Evolutionary conservation across 2,797 vertebrate genomes (phyloP).

Genomic region (Coregonus suidteri): DNA sequence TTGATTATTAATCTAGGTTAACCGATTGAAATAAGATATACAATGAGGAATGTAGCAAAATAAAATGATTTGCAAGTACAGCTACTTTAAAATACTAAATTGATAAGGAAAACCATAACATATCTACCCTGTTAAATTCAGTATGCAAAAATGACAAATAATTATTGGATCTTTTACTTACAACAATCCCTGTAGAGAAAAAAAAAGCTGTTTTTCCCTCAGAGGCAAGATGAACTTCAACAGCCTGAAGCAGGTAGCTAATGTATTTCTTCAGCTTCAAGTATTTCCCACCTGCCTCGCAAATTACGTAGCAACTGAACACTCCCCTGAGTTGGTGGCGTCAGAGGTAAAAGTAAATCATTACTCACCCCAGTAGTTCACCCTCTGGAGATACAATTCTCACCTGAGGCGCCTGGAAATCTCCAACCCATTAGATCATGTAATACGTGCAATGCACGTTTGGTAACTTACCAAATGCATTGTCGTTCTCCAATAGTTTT

Average conservation of each 20-base stretch:
- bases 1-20: not conserved
- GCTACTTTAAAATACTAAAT: not conserved
- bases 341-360: slow-evolving; percentile 26
- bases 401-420: not conserved
- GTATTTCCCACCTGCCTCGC: slow-evolving; percentile 7
- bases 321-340: slow-evolving; percentile 33
- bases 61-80: too few relatives aligned
- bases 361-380: not conserved
- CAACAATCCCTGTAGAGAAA: not conserved
- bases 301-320: slow-evolving; percentile 53
- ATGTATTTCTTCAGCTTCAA: not conserved
- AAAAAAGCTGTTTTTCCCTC: not conserved
- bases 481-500: too few relatives aligned
- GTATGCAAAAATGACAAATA: not conserved
- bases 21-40: not conserved
- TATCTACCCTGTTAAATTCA: not conserved
- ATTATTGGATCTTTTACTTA: not conserved
- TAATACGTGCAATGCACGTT: not conserved
- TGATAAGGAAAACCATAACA: not conserved
- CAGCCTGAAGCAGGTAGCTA: not conserved
- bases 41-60: not conserved
- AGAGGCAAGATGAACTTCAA: not conserved
- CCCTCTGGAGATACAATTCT: not conserved
- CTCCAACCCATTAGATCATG: not conserved
- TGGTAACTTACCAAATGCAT: too few relatives aligned